Evolutionary conservation across 2,113 vertebrate genomes (phyloP).

Genomic region (Anguilla rostrata): DNA sequence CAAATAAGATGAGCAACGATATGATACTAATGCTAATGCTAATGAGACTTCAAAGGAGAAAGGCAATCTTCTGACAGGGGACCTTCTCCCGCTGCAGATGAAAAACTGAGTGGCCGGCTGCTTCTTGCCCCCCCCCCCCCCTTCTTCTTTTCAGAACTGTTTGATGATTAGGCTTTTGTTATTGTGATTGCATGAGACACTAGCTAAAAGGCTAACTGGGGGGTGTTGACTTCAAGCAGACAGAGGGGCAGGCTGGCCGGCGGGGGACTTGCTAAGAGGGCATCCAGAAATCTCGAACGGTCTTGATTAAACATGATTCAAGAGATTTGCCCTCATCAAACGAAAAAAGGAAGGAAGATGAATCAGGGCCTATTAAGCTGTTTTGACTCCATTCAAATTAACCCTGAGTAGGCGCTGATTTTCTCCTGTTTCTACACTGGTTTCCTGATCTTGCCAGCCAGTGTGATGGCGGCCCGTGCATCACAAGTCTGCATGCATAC

Average conservation of each 20-base stretch:
- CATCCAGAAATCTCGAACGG: not conserved
- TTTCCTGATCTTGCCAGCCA: not conserved
- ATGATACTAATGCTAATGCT: slow-evolving; percentile 44
- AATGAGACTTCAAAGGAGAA: slow-evolving; percentile 37
- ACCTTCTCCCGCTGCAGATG: slow-evolving; percentile 22
- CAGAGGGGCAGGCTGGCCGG: not conserved
- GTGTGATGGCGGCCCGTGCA: not conserved
- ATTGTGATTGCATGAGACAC: not conserved
- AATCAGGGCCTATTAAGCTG: not conserved
- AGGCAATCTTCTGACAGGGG: slow-evolving; percentile 33
- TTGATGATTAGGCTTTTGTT: not conserved
- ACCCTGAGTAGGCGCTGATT: not conserved
- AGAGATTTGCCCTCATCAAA: not conserved
- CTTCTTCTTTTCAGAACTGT: not conserved
- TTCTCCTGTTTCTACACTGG: not conserved
- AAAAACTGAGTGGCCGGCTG: not conserved
- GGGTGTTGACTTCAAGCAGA: not conserved
- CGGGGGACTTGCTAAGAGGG: too few relatives aligned
- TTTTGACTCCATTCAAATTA: not conserved
- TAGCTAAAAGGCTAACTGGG: not conserved
- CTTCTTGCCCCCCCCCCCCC: not conserved
- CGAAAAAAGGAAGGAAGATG: not conserved
- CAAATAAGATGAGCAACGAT: slow-evolving; percentile 34
- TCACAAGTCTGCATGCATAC: too few relatives aligned
- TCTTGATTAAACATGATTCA: not conserved